Evolutionary conservation across 2,797 vertebrate species (phyloP).

Genomic region (Phoeniculus purpureus): DNA sequence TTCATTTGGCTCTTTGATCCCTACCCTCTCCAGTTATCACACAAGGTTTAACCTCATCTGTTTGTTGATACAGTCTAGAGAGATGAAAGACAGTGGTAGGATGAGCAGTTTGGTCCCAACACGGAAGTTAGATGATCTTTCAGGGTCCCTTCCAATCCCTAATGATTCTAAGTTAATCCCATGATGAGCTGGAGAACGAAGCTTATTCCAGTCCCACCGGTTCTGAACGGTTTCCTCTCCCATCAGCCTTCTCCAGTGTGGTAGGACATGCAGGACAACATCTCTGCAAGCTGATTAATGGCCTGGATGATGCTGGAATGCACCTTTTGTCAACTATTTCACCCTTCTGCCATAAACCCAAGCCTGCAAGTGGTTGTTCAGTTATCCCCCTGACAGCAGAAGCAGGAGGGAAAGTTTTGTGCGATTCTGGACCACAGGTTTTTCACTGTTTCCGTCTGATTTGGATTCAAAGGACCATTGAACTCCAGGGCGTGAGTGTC

Average conservation of each 20-base stretch:
- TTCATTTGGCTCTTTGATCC: background rate
- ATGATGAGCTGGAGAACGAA: background rate
- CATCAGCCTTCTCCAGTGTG: rapidly evolving
- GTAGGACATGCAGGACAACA: rapidly evolving
- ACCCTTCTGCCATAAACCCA: background rate
- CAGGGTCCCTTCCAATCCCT: too few relatives aligned
- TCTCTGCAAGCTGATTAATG: background rate
- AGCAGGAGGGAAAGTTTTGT: background rate
- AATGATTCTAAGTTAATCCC: background rate
- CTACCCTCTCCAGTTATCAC: background rate
- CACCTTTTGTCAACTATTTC: background rate
- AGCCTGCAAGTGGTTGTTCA: rapidly evolving
- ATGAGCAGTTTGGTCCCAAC: background rate
- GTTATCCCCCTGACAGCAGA: background rate
- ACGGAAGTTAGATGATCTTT: too few relatives aligned
- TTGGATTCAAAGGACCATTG: background rate
- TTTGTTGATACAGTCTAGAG: background rate
- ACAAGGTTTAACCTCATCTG: background rate
- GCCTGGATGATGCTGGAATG: background rate
- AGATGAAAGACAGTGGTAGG: background rate
- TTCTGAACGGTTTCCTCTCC: background rate
- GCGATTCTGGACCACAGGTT: background rate
- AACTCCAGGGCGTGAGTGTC: background rate
- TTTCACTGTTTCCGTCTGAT: background rate
- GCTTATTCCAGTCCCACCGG: rapidly evolving